These are phyloP conservation scores for Apodemia duryi DNA, from an alignment of 2,888 invertebrate genomes.

Conservation along the genomic window DNA sequence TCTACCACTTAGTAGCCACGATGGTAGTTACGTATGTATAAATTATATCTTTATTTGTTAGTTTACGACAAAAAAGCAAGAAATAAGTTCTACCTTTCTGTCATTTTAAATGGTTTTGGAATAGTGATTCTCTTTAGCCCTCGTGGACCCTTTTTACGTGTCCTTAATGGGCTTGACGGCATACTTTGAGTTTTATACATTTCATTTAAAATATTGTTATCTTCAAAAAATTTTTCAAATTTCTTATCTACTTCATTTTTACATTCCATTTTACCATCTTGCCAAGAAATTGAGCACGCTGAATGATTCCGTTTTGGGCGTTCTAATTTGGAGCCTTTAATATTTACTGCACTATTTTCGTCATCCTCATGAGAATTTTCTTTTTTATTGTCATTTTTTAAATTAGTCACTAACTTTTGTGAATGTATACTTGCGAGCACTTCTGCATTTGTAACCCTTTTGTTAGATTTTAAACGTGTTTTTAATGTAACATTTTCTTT, in stretches of 20 bases:
- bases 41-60: not conserved
- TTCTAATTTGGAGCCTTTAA: constrained; percentile 43
- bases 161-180: constrained; percentile 77
- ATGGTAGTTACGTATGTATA: too few species aligned
- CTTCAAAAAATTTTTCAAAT: constrained; percentile 60
- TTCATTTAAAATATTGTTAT: constrained; percentile 41
- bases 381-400: constrained; percentile 31
- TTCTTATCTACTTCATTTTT: constrained; percentile 60
- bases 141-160: constrained; percentile 50
- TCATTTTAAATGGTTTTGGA: constrained; percentile 85
- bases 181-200: constrained; percentile 76
- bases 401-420: constrained; percentile 15
- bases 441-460: not conserved
- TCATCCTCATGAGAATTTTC: constrained; percentile 25
- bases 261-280: constrained; percentile 53
- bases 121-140: constrained; percentile 70
- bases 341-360: constrained; percentile 40
- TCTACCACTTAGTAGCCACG: too few species aligned
- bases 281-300: constrained; percentile 72
- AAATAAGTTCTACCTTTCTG: constrained; percentile 74
- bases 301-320: constrained; percentile 63
- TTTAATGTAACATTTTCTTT: not conserved
- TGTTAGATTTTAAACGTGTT: not conserved
- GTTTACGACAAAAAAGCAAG: not conserved
- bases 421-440: not conserved